phyloP scores from a whole-genome alignment of 2,797 vertebrate genomes.

The Neostethus bicornis region DNA sequence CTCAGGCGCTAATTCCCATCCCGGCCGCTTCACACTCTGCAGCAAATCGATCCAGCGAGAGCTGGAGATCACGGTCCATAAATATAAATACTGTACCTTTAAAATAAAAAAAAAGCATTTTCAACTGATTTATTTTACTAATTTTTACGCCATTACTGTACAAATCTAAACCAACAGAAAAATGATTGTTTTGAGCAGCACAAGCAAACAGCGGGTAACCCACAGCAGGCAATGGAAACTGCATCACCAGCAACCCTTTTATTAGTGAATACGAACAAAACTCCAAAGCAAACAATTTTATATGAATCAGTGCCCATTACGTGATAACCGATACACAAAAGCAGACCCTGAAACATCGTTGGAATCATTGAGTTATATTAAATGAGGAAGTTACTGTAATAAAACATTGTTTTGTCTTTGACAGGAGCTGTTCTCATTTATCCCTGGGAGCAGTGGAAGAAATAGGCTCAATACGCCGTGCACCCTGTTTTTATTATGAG shows the following conservation, averaged over 20 bases:
- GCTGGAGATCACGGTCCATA: too few species aligned
- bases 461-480: conserved; percentile 23
- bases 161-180: too few species aligned
- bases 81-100: too few species aligned
- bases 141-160: too few species aligned
- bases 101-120: too few species aligned
- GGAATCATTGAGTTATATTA: not conserved
- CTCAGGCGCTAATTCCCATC: too few species aligned
- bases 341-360: not conserved
- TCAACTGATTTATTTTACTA: too few species aligned
- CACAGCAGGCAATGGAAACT: not conserved
- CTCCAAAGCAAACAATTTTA: not conserved
- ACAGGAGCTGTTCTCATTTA: conserved; percentile 10
- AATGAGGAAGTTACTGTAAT: conserved; percentile 1
- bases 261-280: not conserved
- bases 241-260: not conserved
- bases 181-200: too few species aligned
- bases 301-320: not conserved
- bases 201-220: too few species aligned
- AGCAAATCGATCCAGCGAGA: too few species aligned
- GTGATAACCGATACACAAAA: not conserved
- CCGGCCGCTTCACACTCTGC: too few species aligned
- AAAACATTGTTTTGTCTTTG: conserved; percentile 1
- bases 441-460: conserved; percentile 5
- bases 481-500: conserved; percentile 53